Base-by-base conservation (phyloP, 2,888 invertebrate species). In the Amiota minor region DNA sequence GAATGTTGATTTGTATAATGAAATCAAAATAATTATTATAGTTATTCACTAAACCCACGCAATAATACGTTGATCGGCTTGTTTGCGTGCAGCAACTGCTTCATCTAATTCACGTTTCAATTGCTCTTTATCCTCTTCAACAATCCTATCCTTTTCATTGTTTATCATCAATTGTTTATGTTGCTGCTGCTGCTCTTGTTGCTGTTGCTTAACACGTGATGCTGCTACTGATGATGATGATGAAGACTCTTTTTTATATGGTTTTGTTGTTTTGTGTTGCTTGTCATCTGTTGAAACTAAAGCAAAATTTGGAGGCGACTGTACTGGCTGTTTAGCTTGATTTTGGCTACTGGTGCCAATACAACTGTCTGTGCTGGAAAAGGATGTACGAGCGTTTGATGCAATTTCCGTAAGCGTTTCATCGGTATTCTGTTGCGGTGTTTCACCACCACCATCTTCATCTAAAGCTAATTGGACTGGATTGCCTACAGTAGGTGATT, bases 21-120 rank as follows among this genome's bases (percentile, higher is more conserved):
- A 23, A 23, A 68, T 55, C 53, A 69, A 68, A 10, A 35, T 14
- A 50, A 47, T 47, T 35, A 8, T 64, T 76, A 71, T 70, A 55
- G 71, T n/a, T 56, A 9, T 18, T 50, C 14, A 85, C 88, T 88
- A 89, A 86, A 89, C 89, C 89, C 89, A 90, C 90, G 89, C 89
- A 83, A 89, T 89, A 81, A 90, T 89, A 85, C 89, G 88, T 81
- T 87, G 87, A 81, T 90, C 90, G 71, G 89, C 89, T 79, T 89
- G 86, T 80, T 89, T 89, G 79, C 88, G 88, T 77, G 88, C 88
- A 72, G 88, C 88, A 72, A 88, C 81, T 71, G 90, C 89, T 79
- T 89, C 89, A 64, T 87, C 87, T 10, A 89, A 82, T 76, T 90
- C 90, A 74, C 88, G 82, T 70, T 88, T 85, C 14, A 90, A 78